Evolutionary conservation across 2,888 invertebrate genomes (phyloP), one percentile per base, ranked within the genome.

Genomic region (Dasypogon diadema): DNA sequence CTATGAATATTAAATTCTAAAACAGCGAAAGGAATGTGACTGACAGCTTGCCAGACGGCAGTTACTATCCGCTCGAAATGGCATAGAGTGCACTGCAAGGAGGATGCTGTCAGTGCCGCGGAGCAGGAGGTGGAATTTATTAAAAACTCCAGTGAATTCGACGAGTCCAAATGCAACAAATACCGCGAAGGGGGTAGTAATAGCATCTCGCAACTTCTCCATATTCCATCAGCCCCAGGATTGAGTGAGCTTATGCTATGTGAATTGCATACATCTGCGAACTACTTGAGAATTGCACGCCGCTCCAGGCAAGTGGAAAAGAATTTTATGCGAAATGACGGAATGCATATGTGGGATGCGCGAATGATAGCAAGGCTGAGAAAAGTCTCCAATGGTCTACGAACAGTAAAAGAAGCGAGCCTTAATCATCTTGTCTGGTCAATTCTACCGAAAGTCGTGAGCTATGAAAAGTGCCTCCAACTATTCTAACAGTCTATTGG

Each of bases 1-100:
- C 65, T 22, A 65, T 65, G 65, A 65, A 65, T 65, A 65, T 65
- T 65, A 65, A 65, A 65, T 65, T 65, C 24, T 37, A n/a, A 6
- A 24, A 46, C 6, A 65, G 60, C 37, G 37, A 5, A 42, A 60
- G 60, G 60, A 60, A 60, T 60, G 37, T n/a, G 18, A 46, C 26
- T 65, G 65, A 24, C 65, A 24, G 48, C 65, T 65, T 37, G 46
- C 18, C 8, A 22, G 46, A 14, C 30, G 58, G 58, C 34, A 60
- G 60, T 60, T 34, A n/a, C 58, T 24, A 30, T 60, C 42, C 37
- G 60, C 37, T 21, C 5, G 16, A 2, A 51, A 51, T 21, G 14
- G 18, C 2, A 51, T 3, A 16, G 51, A 51, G 16, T 16, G 16
- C 18, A 37, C 60, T 42, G 37, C 2, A 18, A 37, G 37, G 37